Conservation (phyloP, 2,797 vertebrate genomes). For the Peromyscus eremicus region DNA sequence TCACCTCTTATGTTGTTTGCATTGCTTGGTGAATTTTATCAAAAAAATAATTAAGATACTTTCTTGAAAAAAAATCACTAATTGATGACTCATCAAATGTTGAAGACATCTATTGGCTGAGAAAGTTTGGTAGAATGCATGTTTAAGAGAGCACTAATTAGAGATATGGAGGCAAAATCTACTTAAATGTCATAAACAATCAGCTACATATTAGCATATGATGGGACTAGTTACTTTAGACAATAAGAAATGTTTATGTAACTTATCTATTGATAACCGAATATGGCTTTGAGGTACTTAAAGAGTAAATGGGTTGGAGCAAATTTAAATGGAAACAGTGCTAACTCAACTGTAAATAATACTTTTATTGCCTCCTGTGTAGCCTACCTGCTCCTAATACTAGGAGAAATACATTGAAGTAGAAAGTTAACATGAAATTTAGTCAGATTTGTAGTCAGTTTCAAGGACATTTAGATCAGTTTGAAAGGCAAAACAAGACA, state of each 20-base stretch:
- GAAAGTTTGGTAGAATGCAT: not conserved
- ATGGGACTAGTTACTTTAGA: not conserved
- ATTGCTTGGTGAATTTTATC: constrained; percentile 12
- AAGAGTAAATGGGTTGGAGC: not conserved
- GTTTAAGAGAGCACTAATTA: not conserved
- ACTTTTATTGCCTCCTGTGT: not conserved
- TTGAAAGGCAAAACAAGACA: constrained; percentile 73
- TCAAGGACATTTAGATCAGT: constrained; percentile 61
- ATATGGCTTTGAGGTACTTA: not conserved
- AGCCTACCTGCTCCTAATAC: not conserved
- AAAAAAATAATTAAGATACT: not conserved
- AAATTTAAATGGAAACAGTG: not conserved
- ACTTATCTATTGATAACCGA: not conserved
- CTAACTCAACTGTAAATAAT: not conserved
- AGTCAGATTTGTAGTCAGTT: constrained; percentile 43
- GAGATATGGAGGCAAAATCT: not conserved
- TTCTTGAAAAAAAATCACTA: not conserved
- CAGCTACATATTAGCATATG: not conserved
- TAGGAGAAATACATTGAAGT: not conserved
- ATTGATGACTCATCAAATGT: not conserved
- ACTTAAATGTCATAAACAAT: constrained; percentile 34
- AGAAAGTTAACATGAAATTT: constrained; percentile 31
- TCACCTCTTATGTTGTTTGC: not conserved
- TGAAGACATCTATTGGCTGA: not conserved
- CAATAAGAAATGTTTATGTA: not conserved